These are phyloP conservation scores for Pteruthius melanotis DNA, from an alignment of 2,113 vertebrate genomes.

Conservation along the genomic window DNA sequence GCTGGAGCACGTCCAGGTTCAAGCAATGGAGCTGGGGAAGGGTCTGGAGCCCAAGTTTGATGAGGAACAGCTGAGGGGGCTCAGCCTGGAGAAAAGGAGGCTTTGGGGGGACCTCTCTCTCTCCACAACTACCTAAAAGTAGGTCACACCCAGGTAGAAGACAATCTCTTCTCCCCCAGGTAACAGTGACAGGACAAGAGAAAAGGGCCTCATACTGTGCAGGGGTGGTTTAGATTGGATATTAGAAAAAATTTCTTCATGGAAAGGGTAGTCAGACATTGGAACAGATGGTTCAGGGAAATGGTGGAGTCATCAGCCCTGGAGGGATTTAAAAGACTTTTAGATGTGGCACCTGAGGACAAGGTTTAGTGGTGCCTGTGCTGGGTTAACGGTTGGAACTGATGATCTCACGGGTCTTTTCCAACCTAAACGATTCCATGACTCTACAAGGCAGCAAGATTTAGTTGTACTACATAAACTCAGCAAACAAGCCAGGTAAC, in stretches of 20 bases:
- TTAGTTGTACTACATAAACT: neutral
- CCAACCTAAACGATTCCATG: neutral
- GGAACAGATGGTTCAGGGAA: neutral
- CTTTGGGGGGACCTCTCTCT: neutral
- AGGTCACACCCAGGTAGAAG: neutral
- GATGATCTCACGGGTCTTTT: neutral
- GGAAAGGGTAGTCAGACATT: neutral
- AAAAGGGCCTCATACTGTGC: neutral
- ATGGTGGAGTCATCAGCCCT: neutral
- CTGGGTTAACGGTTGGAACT: fast-evolving
- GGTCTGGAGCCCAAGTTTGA: neutral
- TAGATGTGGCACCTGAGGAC: neutral
- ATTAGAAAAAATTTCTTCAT: neutral
- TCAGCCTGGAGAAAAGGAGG: neutral
- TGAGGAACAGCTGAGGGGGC: neutral
- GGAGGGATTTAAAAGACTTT: neutral
- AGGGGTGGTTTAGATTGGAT: neutral
- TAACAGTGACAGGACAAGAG: neutral
- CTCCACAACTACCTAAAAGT: neutral
- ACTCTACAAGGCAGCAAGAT: neutral
- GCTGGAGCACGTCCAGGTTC: fast-evolving
- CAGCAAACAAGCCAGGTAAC: neutral
- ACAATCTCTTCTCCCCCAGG: neutral
- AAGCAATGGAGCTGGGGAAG: neutral
- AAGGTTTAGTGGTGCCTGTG: neutral